Conservation (phyloP, 2,888 invertebrate species). For the Galerucella nymphaeae region DNA sequence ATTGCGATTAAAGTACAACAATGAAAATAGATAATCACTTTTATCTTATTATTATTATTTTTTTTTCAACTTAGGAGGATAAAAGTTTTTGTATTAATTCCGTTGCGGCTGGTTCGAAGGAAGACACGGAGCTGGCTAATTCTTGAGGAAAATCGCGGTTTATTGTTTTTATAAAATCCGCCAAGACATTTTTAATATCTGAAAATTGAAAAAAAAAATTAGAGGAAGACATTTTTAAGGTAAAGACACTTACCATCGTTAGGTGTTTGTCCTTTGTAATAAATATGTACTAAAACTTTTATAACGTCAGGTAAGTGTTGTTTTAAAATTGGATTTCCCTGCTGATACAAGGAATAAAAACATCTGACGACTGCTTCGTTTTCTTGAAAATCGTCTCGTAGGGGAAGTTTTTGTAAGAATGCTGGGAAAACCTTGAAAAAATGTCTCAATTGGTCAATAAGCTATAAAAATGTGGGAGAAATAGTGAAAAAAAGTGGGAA, state of each 20-base stretch:
- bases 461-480: too few relatives aligned
- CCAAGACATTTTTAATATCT: slow-evolving; percentile 66
- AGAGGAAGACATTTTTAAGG: too few relatives aligned
- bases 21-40: slow-evolving; percentile 2
- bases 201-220: slow-evolving; percentile 49
- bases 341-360: slow-evolving; percentile 72
- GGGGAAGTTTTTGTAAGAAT: slow-evolving; percentile 76
- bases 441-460: background rate
- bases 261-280: slow-evolving; percentile 69
- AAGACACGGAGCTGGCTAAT: slow-evolving; percentile 66
- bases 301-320: slow-evolving; percentile 69
- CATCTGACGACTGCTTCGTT: slow-evolving; percentile 77
- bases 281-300: slow-evolving; percentile 68
- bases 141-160: slow-evolving; percentile 70
- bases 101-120: slow-evolving; percentile 62
- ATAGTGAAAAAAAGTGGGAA: too few relatives aligned
- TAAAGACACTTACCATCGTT: slow-evolving; percentile 65
- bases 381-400: slow-evolving; percentile 80
- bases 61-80: slow-evolving; percentile 33
- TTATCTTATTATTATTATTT: background rate
- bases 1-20: slow-evolving; percentile 12
- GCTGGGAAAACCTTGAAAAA: slow-evolving; percentile 73
- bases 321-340: slow-evolving; percentile 69
- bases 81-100: slow-evolving; percentile 53
- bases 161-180: slow-evolving; percentile 69